Conservation (phyloP, 1,140 invertebrate genomes). For the Lethrus apterus region DNA sequence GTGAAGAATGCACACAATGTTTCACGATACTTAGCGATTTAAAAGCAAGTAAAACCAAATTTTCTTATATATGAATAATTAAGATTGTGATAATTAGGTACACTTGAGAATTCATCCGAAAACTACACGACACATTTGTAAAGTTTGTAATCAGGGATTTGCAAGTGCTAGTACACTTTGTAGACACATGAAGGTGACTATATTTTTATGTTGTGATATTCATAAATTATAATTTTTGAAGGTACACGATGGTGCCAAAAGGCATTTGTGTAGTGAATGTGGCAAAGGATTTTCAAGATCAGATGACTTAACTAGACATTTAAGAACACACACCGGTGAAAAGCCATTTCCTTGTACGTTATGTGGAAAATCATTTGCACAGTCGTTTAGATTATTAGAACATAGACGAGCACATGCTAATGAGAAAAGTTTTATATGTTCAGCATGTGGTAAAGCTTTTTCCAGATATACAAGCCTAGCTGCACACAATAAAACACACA, state of each 20-base stretch:
- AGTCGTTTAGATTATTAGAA: constrained; percentile 45
- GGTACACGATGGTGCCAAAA: constrained; percentile 44
- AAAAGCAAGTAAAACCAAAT: too few species aligned
- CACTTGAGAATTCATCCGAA: constrained; percentile 22
- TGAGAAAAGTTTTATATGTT: constrained; percentile 53
- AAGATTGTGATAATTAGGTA: too few species aligned
- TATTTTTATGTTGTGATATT: constrained; percentile 1
- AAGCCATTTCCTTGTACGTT: constrained; percentile 51
- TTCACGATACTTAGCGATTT: constrained; percentile 26
- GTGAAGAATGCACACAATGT: constrained; percentile 28
- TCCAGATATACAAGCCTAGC: constrained; percentile 36
- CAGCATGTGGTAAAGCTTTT: constrained; percentile 46
- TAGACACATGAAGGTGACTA: constrained; percentile 36
- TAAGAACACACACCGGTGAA: constrained; percentile 49
- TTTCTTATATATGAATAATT: too few species aligned
- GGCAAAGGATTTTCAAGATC: constrained; percentile 43
- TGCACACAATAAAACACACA: constrained; percentile 41
- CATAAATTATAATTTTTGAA: constrained; percentile 13
- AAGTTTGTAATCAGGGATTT: constrained; percentile 43
- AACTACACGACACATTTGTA: constrained; percentile 37
- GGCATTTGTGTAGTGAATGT: constrained; percentile 55
- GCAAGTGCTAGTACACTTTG: constrained; percentile 42
- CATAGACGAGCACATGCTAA: constrained; percentile 57
- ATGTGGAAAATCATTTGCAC: constrained; percentile 44
- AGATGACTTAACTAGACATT: constrained; percentile 47